Base-by-base conservation (phyloP, 2,888 invertebrate genomes). In the Tupiocoris notatus region DNA sequence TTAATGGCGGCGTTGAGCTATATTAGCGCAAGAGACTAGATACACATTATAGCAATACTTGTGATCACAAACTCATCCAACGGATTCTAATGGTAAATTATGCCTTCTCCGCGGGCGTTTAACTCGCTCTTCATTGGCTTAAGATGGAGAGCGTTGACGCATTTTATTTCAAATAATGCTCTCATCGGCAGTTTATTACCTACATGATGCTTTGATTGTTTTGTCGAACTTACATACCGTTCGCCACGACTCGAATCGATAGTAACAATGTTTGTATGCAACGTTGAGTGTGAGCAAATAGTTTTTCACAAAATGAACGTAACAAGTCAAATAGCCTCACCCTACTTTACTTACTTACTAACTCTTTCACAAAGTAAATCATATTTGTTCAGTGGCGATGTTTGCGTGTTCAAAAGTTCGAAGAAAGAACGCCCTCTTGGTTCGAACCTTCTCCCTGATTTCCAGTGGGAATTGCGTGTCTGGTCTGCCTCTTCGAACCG, bases 391-490 rank as follows among this genome's bases (percentile, higher is more conserved):
- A 68, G 22, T 68, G 24, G 61, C 71, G 57, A 58, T 62, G 71
- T 71, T 71, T 61, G 71, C 71, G 71, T 71, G 71, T 62, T 59
- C 61, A 12, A 20, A 66, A 54, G 66, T 66, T 64, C 24, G 68
- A 57, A 24, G 68, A 56, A 57, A 39, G 39, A 39, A 22, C 57
- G 56, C 70, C 17, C 58, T 18, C 59, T 59, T 59, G 20, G 59
- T n/a, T n/a, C 59, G n/a, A 24, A 16, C 61, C 57, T 71, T 62
- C 62, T 62, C 64, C 56, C 57, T 74, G 74, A 74, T 74, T 74
- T 74, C 74, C 74, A 64, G 63, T 12, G 74, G 74, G 74, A 65
- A 64, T 74, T 74, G 74, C 74, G 74, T 74, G 74, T 64, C 58
- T 57, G 56, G 22, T 22, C 21, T 22, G 20, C 54, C 62, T 20